These are phyloP conservation scores for Serranus cabrilla DNA, from an alignment of 2,797 vertebrate genomes.

Conservation along the genomic window DNA sequence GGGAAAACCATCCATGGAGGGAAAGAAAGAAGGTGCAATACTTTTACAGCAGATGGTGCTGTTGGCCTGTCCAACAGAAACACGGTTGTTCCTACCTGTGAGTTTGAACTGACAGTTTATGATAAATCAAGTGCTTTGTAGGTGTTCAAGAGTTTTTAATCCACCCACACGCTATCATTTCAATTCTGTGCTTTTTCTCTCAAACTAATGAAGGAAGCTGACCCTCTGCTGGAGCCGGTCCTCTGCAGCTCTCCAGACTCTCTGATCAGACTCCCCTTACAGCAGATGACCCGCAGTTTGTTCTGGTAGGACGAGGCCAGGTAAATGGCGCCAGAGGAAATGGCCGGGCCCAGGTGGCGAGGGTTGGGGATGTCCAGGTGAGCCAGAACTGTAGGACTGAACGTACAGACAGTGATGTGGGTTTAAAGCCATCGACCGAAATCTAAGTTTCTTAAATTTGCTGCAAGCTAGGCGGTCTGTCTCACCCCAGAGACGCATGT, in stretches of 20 bases:
- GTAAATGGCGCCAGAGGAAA: conserved; percentile 96
- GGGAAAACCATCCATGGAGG: background rate
- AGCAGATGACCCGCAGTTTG: conserved; percentile 97
- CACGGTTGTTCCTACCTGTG: background rate
- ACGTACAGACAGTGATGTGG: conserved; percentile 5
- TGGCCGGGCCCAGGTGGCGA: conserved; percentile 95
- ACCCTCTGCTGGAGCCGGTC: conserved; percentile 93
- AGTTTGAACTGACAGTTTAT: background rate
- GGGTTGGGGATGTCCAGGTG: conserved; percentile 96
- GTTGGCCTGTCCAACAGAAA: background rate
- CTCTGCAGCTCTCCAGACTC: conserved; percentile 92
- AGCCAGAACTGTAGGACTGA: conserved; percentile 91
- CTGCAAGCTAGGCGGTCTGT: background rate
- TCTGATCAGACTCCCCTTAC: conserved; percentile 93
- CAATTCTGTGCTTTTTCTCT: background rate
- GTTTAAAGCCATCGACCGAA: background rate
- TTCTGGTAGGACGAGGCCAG: conserved; percentile 98
- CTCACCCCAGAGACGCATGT: conserved; percentile 93
- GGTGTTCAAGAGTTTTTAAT: conserved; percentile 34
- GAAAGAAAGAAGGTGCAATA: background rate
- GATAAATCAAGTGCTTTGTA: conserved; percentile 1
- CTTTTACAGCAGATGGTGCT: conserved; percentile 56
- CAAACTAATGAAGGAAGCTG: conserved; percentile 31
- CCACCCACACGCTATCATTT: conserved; percentile 1
- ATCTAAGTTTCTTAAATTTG: background rate